phyloP scores from a whole-genome alignment of 2,113 vertebrate species.

The Paralichthys olivaceus region DNA sequence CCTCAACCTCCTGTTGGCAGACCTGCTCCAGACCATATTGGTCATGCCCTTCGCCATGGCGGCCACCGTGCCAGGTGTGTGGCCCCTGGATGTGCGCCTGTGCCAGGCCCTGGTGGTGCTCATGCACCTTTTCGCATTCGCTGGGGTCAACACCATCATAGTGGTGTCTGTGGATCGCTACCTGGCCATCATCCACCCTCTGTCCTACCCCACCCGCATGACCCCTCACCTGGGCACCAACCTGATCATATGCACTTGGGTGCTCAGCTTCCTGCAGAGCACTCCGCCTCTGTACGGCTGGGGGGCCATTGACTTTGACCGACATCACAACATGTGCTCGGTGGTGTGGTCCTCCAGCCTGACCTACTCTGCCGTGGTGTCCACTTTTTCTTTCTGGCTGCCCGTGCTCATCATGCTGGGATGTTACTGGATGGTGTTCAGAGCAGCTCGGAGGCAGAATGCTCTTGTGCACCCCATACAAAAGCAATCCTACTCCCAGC shows the following conservation, averaged over 20 bases:
- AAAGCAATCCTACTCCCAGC: conserved; percentile 71
- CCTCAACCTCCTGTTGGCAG: conserved; percentile 89
- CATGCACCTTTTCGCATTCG: conserved; percentile 91
- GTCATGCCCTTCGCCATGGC: conserved; percentile 91
- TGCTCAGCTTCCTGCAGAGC: conserved; percentile 87
- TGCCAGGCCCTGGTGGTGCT: conserved; percentile 89
- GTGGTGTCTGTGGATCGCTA: conserved; percentile 92
- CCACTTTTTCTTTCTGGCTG: conserved; percentile 86
- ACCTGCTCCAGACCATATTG: conserved; percentile 87
- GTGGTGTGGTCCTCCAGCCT: conserved; percentile 89
- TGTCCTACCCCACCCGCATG: conserved; percentile 90
- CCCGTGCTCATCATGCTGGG: conserved; percentile 87
- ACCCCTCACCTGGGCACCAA: conserved; percentile 86
- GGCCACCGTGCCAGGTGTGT: conserved; percentile 85
- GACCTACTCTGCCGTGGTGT: conserved; percentile 85
- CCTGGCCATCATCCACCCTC: conserved; percentile 90
- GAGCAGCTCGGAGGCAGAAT: conserved; percentile 88
- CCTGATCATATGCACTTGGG: conserved; percentile 89
- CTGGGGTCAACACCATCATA: conserved; percentile 90
- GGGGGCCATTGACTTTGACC: conserved; percentile 87
- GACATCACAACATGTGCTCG: conserved; percentile 83
- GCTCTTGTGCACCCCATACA: conserved; percentile 87
- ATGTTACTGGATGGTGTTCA: conserved; percentile 91
- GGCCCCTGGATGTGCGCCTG: conserved; percentile 86
- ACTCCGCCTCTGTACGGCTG: conserved; percentile 90